Conservation (phyloP, 2,797 vertebrate species). For the Echeneis naucrates region DNA sequence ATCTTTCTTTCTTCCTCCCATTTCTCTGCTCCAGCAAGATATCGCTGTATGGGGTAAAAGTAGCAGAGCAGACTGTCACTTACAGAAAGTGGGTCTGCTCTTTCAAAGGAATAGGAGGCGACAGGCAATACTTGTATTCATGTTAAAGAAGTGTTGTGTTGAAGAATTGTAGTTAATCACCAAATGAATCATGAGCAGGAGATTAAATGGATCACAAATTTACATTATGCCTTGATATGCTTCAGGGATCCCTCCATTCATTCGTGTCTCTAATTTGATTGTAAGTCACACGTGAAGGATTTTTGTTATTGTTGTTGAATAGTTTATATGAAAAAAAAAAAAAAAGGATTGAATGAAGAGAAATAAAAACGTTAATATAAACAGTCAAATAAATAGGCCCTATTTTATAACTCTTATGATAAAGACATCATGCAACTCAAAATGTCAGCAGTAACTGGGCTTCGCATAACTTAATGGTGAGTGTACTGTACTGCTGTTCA, state of each 20-base stretch:
- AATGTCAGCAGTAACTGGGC: not conserved
- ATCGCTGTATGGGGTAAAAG: slow-evolving; percentile 45
- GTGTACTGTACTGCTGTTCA: not conserved
- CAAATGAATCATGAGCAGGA: slow-evolving; percentile 29
- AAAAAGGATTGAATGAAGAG: not conserved
- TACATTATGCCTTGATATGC: slow-evolving; percentile 17
- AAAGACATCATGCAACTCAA: not conserved
- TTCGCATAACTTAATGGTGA: not conserved
- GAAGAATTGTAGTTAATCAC: slow-evolving; percentile 41
- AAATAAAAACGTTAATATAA: not conserved
- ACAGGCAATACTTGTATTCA: slow-evolving; percentile 33
- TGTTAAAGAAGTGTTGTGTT: slow-evolving; percentile 42
- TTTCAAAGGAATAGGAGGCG: slow-evolving; percentile 43
- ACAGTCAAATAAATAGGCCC: not conserved
- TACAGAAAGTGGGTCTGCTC: slow-evolving; percentile 41
- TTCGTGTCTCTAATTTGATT: slow-evolving; percentile 23
- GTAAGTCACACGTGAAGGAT: slow-evolving; percentile 23
- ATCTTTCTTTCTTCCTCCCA: slow-evolving; percentile 19
- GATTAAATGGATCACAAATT: slow-evolving; percentile 32
- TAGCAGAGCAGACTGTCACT: slow-evolving; percentile 47
- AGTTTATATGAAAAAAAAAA: slow-evolving; percentile 9
- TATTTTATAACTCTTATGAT: not conserved
- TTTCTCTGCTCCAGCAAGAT: slow-evolving; percentile 51
- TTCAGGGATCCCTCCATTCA: slow-evolving; percentile 22
- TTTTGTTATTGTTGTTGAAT: slow-evolving; percentile 20